These are phyloP conservation scores for Stenurella melanura DNA, from an alignment of 2,888 invertebrate genomes.

Conservation along the genomic window DNA sequence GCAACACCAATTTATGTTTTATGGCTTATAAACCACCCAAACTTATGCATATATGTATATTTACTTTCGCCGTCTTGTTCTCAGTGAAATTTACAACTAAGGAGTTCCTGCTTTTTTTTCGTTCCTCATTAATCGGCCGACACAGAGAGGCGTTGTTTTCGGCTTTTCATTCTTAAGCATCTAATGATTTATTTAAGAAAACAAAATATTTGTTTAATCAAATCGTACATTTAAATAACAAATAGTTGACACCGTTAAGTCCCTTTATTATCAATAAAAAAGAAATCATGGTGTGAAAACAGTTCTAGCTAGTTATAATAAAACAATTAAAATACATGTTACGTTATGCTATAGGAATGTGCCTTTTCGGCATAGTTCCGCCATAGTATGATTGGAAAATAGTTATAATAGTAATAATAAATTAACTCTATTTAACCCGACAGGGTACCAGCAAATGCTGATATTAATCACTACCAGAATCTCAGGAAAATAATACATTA, in stretches of 20 bases:
- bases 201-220: not conserved
- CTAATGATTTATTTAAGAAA: not conserved
- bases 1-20: slow-evolving; percentile 9
- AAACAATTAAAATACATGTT: not conserved
- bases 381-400: no score
- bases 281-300: not conserved
- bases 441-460: no score
- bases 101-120: not conserved
- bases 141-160: not conserved
- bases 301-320: not conserved
- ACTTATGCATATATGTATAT: not conserved
- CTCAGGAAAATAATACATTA: no score
- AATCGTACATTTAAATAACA: not conserved
- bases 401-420: no score
- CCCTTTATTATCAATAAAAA: not conserved
- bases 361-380: no score
- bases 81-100: slow-evolving; percentile 7
- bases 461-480: no score
- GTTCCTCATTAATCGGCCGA: not conserved
- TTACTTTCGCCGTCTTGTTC: not conserved
- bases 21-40: slow-evolving; percentile 13
- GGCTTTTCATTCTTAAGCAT: not conserved
- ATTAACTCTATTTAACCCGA: no score
- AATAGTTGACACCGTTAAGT: not conserved
- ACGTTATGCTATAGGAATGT: no score